Conservation (phyloP, 2,113 vertebrate genomes). For the Bubo scandiacus region DNA sequence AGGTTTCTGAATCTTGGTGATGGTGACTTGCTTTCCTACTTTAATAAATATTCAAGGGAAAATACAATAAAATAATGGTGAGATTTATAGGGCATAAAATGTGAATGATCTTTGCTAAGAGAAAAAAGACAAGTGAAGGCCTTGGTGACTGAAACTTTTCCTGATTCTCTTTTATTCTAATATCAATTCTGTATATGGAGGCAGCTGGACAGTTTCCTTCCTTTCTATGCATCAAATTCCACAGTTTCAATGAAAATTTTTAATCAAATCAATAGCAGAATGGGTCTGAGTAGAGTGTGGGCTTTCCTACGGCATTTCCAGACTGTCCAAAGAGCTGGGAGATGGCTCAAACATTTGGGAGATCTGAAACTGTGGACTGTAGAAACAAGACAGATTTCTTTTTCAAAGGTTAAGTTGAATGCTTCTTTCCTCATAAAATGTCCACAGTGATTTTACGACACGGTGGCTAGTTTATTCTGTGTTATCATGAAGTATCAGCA, state of each 20-base stretch:
- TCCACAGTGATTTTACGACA: background rate
- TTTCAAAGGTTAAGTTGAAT: background rate
- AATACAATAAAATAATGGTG: background rate
- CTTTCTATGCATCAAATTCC: background rate
- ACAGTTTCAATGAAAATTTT: background rate
- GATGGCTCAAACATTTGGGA: background rate
- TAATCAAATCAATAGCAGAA: background rate
- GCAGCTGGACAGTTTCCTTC: background rate
- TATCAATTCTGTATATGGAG: background rate
- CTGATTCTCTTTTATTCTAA: background rate
- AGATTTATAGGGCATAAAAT: background rate
- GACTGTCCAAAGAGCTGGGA: background rate
- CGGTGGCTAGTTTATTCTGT: background rate
- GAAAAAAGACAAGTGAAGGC: background rate
- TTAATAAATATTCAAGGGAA: background rate
- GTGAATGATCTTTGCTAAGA: background rate
- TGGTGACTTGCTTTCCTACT: background rate
- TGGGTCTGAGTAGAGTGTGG: background rate
- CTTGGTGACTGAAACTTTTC: background rate
- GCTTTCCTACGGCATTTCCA: background rate
- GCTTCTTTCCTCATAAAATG: background rate
- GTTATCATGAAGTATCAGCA: conserved; percentile 13
- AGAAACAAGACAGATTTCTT: background rate
- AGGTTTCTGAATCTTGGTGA: background rate
- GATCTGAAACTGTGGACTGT: background rate